Base-by-base conservation (phyloP, 2,888 invertebrate genomes). In the Brachyopa scutellaris region DNA sequence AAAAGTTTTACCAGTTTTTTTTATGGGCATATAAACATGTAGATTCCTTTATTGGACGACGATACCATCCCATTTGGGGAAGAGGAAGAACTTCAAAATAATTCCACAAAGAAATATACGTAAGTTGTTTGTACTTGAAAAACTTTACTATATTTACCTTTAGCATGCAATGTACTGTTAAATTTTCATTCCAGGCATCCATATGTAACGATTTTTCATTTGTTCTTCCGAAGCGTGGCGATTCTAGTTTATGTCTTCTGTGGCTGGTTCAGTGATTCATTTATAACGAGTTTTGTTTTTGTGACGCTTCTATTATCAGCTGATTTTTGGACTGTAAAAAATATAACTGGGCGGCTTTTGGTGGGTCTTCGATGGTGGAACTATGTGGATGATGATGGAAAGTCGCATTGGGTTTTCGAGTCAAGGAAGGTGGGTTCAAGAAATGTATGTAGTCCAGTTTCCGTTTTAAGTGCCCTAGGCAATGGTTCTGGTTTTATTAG, bases 351-450 rank as follows among this genome's bases (percentile, higher is more conserved):
- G 29, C 93, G 99, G 57, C 91, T 99, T 45, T 93, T 99, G 89
- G 99, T 99, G 17, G 99, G 99, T 0, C 91, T 99, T 15, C 92
- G 99, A 84, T 99, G 99, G 99, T 99, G 99, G 99, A 99, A 99
- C 92, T 98, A 99, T 89, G 97, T 99, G 0, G 99, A 99, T 88
- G 98, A 98, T 87, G 96, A 97, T 84, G 99, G 99, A 33, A 94
- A 95, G 86, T 99, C 98, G 55, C 97, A 98, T 90, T 99, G 99
- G 99, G 95, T 99, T 13, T 99, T 97, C 90, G 99, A 99, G 92
- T 94, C 98, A 0, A 89, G 88, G 74, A 89, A 90, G 87, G 90
- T 90, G 29, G 61, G 66, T 76, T 11, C 7, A n/a, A 29, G 19
- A 13, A 51, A n/a, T 53, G 45, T 64, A 62, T 26, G 42, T 59